phyloP scores from a whole-genome alignment of 2,888 invertebrate genomes.

The Chydorus sphaericus region DNA sequence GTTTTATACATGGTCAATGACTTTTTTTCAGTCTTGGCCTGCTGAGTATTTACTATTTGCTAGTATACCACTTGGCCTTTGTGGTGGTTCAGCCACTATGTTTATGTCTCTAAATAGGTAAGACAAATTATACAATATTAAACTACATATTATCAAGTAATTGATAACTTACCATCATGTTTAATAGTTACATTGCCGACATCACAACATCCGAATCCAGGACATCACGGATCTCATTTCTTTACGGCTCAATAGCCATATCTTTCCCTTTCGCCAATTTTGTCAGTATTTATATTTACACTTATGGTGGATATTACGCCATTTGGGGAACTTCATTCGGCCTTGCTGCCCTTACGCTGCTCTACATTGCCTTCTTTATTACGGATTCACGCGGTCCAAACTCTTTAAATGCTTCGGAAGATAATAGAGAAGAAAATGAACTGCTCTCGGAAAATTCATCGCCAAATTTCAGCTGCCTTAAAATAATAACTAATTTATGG shows the following conservation, averaged over 20 bases:
- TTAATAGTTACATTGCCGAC: slow-evolving; percentile 11
- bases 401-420: no score
- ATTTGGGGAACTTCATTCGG: slow-evolving; percentile 9
- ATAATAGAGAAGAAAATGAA: background rate
- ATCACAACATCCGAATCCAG: slow-evolving; percentile 9
- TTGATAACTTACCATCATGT: background rate
- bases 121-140: background rate
- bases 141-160: background rate
- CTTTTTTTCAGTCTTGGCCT: background rate
- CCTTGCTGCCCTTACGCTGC: background rate
- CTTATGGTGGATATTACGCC: slow-evolving; percentile 8
- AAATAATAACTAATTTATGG: background rate
- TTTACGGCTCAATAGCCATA: slow-evolving; percentile 1
- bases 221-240: slow-evolving; percentile 8
- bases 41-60: slow-evolving; percentile 11
- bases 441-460: no score
- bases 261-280: slow-evolving; percentile 5
- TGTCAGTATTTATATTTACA: slow-evolving; percentile 8
- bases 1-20: background rate
- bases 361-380: slow-evolving; percentile 6
- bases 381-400: slow-evolving; percentile 4
- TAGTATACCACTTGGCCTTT: slow-evolving; percentile 10
- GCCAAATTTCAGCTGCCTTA: no score
- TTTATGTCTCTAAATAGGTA: slow-evolving; percentile 13
- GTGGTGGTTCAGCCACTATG: slow-evolving; percentile 2